Conservation (phyloP, 2,113 vertebrate genomes). For the Hoplias malabaricus region DNA sequence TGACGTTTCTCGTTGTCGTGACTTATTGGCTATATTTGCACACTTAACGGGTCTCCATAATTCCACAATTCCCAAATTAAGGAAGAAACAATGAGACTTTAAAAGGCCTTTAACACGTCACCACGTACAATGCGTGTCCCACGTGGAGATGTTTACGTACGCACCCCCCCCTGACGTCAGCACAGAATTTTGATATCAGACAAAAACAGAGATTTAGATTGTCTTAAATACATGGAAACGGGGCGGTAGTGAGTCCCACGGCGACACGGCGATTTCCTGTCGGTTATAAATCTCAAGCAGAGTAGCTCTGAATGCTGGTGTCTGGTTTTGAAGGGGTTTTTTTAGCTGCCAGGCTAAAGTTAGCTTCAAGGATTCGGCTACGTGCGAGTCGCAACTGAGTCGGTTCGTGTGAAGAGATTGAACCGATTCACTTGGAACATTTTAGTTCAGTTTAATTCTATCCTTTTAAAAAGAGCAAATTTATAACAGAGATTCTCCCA, state of each 20-base stretch:
- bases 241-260: neutral
- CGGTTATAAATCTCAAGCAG: neutral
- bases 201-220: conserved; percentile 2
- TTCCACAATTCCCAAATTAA: too few species aligned
- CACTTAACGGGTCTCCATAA: too few species aligned
- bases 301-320: neutral
- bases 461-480: too few species aligned
- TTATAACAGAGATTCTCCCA: too few species aligned
- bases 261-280: neutral
- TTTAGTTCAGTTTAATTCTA: neutral
- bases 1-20: too few species aligned
- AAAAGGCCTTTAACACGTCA: conserved; percentile 36
- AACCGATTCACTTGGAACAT: neutral
- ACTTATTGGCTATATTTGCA: too few species aligned
- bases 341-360: neutral
- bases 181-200: conserved; percentile 7
- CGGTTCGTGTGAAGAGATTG: neutral
- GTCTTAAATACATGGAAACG: neutral
- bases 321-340: neutral
- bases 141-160: conserved; percentile 78
- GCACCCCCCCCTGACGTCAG: conserved; percentile 36
- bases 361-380: neutral
- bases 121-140: conserved; percentile 65
- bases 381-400: neutral
- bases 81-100: neutral